These are phyloP conservation scores for Neolamprologus cancellatus DNA, from an alignment of 2,113 vertebrate species.

Conservation along the genomic window DNA sequence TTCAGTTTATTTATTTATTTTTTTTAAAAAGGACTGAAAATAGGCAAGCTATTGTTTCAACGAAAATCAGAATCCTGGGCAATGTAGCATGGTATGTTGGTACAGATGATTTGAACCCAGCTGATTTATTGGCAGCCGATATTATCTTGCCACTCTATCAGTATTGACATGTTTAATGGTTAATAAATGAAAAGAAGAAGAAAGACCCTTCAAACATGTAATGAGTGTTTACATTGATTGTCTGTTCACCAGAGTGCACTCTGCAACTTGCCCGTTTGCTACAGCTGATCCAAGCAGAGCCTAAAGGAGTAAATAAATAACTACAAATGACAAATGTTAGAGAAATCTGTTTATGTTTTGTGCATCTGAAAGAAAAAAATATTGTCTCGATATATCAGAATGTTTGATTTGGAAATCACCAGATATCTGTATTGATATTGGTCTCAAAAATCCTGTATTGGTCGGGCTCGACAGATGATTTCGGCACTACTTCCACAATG, in stretches of 20 bases:
- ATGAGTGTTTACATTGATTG: background rate
- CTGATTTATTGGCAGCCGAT: background rate
- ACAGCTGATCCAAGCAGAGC: background rate
- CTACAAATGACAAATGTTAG: background rate
- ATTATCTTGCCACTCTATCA: background rate
- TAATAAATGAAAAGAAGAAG: background rate
- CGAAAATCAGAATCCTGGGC: background rate
- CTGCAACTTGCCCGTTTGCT: background rate
- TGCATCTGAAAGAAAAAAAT: background rate
- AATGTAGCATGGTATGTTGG: background rate
- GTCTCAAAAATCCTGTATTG: background rate
- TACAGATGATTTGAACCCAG: background rate
- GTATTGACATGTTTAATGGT: background rate
- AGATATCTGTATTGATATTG: background rate
- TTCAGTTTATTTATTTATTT: background rate
- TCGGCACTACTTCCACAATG: background rate
- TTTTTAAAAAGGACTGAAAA: fast-evolving
- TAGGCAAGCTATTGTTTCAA: background rate
- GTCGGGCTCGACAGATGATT: background rate
- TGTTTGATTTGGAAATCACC: background rate
- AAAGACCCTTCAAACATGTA: background rate
- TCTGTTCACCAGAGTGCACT: background rate
- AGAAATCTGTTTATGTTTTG: background rate
- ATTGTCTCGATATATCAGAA: background rate
- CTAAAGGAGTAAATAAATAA: background rate